These are phyloP conservation scores for Haliclona indistincta DNA, from an alignment of 37 sponge, comb jelly and placozoan genomes.

Conservation along the genomic window DNA sequence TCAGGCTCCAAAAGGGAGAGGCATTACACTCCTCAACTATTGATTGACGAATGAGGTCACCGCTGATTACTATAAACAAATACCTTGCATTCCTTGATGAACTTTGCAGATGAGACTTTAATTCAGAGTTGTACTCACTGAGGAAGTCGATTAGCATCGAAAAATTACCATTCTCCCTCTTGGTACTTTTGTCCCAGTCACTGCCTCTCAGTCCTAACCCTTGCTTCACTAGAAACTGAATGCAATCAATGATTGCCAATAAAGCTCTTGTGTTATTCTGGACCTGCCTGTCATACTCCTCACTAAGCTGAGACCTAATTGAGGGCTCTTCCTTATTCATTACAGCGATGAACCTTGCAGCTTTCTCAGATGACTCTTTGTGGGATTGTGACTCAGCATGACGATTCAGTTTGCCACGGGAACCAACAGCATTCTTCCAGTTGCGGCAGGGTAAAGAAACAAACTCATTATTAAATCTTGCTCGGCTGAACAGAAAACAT, in stretches of 20 bases:
- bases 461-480: not conserved
- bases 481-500: not conserved
- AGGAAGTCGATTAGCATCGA: not conserved
- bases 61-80: no score
- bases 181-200: not conserved
- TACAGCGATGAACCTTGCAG: not conserved
- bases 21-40: conserved; percentile 16
- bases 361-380: not conserved
- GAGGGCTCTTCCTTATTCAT: not conserved
- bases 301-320: not conserved
- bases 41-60: no score
- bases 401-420: not conserved
- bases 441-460: not conserved
- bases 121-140: not conserved
- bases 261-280: not conserved
- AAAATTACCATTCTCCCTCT: not conserved
- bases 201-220: not conserved
- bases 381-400: not conserved
- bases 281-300: not conserved
- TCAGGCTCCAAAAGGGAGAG: conserved; percentile 15
- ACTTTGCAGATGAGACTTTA: no score
- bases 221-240: not conserved
- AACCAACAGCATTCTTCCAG: not conserved
- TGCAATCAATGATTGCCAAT: not conserved
- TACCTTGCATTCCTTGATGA: no score